Evolutionary conservation across 2,888 invertebrate species (phyloP).

Genomic region (Norana najaformis): DNA sequence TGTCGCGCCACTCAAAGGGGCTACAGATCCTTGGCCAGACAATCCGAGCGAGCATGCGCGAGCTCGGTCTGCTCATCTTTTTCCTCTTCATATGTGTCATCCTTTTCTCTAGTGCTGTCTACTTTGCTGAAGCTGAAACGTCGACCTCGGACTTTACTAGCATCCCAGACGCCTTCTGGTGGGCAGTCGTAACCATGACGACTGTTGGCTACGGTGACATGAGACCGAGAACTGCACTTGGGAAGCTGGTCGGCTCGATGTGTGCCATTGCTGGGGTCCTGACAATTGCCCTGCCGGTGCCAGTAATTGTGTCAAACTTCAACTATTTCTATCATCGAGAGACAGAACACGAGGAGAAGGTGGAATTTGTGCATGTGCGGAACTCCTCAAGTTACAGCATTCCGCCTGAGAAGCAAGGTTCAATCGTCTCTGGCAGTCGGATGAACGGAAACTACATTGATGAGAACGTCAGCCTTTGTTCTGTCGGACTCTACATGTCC

Average conservation of each 20-base stretch:
- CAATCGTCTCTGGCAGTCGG: background rate
- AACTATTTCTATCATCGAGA: conserved; percentile 99
- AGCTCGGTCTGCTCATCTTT: conserved; percentile 98
- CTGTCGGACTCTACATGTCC: conserved; percentile 17
- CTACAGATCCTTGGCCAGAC: conserved; percentile 97
- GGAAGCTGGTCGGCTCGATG: conserved; percentile 87
- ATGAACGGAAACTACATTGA: conserved; percentile 14
- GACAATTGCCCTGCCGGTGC: conserved; percentile 97
- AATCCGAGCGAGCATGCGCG: conserved; percentile 98
- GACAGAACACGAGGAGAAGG: conserved; percentile 95
- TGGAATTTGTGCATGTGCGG: conserved; percentile 24
- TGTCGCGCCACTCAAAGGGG: conserved; percentile 98
- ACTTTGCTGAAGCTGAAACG: conserved; percentile 91
- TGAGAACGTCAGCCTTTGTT: background rate
- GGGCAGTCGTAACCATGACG: conserved; percentile 89
- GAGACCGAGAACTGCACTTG: conserved; percentile 98
- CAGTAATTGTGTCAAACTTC: conserved; percentile 99
- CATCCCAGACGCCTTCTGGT: conserved; percentile 94
- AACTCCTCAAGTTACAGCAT: conserved; percentile 21
- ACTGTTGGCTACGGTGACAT: conserved; percentile 99
- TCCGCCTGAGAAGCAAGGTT: conserved; percentile 8
- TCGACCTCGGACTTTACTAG: conserved; percentile 88
- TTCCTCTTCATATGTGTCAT: conserved; percentile 98
- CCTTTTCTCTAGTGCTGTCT: conserved; percentile 91
- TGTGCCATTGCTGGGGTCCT: conserved; percentile 99